Conservation (phyloP, 2,113 vertebrate species). For the Syngnathus floridae region DNA sequence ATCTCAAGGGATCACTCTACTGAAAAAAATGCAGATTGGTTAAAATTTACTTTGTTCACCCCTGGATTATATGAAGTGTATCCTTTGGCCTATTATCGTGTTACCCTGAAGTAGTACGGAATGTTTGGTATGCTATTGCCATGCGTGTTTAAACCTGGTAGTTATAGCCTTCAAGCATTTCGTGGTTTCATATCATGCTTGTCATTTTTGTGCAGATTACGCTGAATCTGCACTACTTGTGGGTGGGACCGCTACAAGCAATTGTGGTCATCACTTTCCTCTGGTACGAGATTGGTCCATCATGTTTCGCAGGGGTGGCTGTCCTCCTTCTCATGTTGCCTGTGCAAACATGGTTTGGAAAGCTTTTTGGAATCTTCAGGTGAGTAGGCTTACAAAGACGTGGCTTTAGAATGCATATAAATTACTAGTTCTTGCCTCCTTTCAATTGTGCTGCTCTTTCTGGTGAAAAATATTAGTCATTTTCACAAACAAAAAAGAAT, state of each 20-base stretch:
- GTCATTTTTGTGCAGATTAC: conserved; percentile 25
- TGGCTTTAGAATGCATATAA: no score
- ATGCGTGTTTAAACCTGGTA: background rate
- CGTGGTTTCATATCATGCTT: background rate
- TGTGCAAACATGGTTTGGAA: conserved; percentile 80
- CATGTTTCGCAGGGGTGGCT: conserved; percentile 81
- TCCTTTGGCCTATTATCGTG: background rate
- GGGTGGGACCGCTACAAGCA: conserved; percentile 85
- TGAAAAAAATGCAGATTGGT: no score
- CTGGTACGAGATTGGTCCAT: conserved; percentile 84
- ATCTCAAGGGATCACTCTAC: no score
- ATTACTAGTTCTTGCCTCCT: no score
- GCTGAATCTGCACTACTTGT: conserved; percentile 80
- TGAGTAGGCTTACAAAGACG: conserved; percentile 39
- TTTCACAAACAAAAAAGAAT: no score
- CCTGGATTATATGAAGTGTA: background rate
- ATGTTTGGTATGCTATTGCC: no score
- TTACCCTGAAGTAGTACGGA: no score
- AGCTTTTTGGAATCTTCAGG: conserved; percentile 83
- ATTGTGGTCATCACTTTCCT: conserved; percentile 78
- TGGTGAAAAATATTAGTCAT: no score
- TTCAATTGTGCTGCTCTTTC: no score
- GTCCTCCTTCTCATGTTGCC: conserved; percentile 75
- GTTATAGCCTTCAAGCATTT: background rate
- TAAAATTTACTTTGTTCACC: no score